Conservation (phyloP, 2,888 invertebrate species). For the Coleophora flavipennella region DNA sequence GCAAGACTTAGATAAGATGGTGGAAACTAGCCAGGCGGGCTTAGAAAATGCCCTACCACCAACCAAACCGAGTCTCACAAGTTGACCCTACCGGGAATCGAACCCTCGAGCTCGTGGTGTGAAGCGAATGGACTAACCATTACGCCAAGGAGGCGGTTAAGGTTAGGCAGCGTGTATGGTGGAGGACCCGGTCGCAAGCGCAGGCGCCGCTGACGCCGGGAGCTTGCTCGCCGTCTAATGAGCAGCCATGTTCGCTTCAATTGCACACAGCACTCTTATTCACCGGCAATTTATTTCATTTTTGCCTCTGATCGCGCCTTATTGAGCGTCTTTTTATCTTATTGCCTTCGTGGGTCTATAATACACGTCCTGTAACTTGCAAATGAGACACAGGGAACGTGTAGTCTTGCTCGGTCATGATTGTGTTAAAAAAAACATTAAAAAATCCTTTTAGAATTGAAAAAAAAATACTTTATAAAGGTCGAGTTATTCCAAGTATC, state of each 20-base stretch:
- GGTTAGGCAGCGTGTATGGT: constrained; percentile 13
- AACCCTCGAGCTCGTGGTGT: no score
- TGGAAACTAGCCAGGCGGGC: no score
- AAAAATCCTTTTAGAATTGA: constrained; percentile 29
- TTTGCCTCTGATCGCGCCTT: constrained; percentile 72
- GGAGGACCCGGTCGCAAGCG: constrained; percentile 8
- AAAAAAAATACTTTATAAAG: constrained; percentile 29
- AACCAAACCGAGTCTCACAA: no score
- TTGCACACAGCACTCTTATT: constrained; percentile 70
- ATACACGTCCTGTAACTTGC: constrained; percentile 70
- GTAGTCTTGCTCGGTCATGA: constrained; percentile 56
- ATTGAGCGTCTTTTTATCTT: constrained; percentile 70
- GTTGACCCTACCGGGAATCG: no score
- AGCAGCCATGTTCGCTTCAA: constrained; percentile 70
- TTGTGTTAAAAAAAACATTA: constrained; percentile 61
- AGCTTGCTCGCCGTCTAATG: constrained; percentile 50
- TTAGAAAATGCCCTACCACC: no score
- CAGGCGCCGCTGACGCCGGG: constrained; percentile 16
- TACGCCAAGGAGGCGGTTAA: no score
- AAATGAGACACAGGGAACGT: constrained; percentile 66
- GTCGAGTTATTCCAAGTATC: constrained; percentile 21
- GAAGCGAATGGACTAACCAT: no score
- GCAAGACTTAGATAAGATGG: no score
- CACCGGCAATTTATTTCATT: constrained; percentile 72
- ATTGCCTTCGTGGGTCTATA: constrained; percentile 69